Conservation (phyloP, 1,140 invertebrate species). For the Hyles vespertilio region DNA sequence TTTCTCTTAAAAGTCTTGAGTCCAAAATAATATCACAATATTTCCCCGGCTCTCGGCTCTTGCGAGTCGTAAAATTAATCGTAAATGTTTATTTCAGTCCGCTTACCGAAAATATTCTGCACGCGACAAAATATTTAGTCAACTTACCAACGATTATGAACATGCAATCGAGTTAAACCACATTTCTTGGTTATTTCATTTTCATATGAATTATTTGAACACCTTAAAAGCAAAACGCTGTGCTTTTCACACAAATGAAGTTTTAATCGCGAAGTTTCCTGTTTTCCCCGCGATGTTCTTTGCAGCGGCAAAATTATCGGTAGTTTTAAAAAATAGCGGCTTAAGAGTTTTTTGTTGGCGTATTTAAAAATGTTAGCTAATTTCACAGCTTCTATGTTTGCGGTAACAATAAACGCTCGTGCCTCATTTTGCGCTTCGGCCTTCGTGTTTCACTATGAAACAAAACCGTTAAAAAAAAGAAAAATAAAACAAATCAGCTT, state of each 20-base stretch:
- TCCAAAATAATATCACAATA: neutral
- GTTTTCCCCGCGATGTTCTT: too few species aligned
- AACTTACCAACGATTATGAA: slow-evolving; percentile 29
- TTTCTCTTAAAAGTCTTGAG: too few species aligned
- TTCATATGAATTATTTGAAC: slow-evolving; percentile 1
- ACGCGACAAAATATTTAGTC: slow-evolving; percentile 47
- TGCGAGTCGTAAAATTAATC: slow-evolving; percentile 23
- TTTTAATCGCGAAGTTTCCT: too few species aligned
- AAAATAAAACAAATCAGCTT: slow-evolving; percentile 60
- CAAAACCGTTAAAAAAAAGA: slow-evolving; percentile 36
- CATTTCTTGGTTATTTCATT: slow-evolving; percentile 24
- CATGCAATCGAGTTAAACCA: slow-evolving; percentile 27
- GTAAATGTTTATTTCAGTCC: slow-evolving; percentile 26
- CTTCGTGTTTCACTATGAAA: slow-evolving; percentile 17
- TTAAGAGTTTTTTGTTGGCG: neutral
- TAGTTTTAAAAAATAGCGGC: too few species aligned
- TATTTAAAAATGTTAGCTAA: neutral
- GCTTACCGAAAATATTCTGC: slow-evolving; percentile 25
- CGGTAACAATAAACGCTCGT: slow-evolving; percentile 7
- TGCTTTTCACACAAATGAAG: too few species aligned
- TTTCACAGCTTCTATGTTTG: slow-evolving; percentile 1
- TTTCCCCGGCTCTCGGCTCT: neutral
- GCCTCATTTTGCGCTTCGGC: slow-evolving; percentile 2
- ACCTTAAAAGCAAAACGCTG: neutral
- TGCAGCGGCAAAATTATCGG: too few species aligned